A percentile compares a stretch with the other conserved stretches of the same genome.
Evolutionary conservation across 2,797 vertebrate species (phyloP).

Genomic region (Chelmon rostratus): DNA sequence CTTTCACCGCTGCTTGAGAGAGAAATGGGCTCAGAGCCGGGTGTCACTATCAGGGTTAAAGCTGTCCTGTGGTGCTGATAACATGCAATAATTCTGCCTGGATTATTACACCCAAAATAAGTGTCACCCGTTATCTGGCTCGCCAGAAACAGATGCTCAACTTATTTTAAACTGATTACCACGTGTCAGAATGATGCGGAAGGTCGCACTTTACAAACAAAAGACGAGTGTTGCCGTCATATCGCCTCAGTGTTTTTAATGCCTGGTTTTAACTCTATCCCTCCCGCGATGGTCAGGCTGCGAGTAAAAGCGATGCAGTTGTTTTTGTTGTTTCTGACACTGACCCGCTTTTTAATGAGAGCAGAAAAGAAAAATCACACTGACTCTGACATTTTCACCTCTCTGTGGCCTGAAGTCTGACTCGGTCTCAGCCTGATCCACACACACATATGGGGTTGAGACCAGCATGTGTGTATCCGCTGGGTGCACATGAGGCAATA

Average conservation of each 20-base stretch:
- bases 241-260: neutral
- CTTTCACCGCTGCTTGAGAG: constrained; percentile 32
- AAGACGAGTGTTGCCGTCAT: neutral
- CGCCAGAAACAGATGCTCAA: neutral
- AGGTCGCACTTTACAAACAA: constrained; percentile 3
- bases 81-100: constrained; percentile 28
- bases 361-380: neutral
- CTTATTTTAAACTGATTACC: constrained; percentile 13
- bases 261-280: neutral
- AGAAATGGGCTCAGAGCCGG: constrained; percentile 53
- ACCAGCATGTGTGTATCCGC: neutral
- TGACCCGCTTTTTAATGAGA: neutral
- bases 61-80: constrained; percentile 43
- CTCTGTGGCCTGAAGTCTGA: neutral
- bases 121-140: constrained; percentile 17
- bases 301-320: neutral
- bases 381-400: neutral
- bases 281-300: no score
- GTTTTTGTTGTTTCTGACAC: neutral
- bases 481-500: neutral
- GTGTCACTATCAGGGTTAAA: constrained; percentile 44
- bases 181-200: neutral
- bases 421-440: neutral
- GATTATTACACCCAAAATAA: constrained; percentile 36
- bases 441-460: neutral